A percentile compares a stretch with the other conserved stretches of the same genome.
phyloP scores from a whole-genome alignment of 2,113 vertebrate genomes.

The Chinchilla lanigera region DNA sequence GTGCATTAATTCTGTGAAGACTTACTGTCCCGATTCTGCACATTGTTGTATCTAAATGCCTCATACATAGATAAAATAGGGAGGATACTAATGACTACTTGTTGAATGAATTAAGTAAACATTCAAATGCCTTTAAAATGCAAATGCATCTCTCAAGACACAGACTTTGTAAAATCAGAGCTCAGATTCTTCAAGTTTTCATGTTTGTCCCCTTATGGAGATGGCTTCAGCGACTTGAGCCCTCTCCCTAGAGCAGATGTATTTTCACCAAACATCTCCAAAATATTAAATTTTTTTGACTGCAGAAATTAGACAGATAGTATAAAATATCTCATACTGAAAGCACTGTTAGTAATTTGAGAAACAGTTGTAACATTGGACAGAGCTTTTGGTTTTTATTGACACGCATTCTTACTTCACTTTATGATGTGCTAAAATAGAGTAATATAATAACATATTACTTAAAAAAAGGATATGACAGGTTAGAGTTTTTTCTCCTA shows the following conservation, averaged over 20 bases:
- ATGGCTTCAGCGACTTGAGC: background rate
- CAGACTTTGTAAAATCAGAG: background rate
- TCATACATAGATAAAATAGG: background rate
- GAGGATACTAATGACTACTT: background rate
- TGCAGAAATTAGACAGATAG: background rate
- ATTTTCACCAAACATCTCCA: background rate
- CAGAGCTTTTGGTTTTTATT: background rate
- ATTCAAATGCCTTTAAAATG: background rate
- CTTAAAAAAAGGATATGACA: background rate
- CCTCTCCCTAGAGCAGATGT: background rate
- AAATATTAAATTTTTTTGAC: background rate
- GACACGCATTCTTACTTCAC: background rate
- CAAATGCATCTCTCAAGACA: background rate
- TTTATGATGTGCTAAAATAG: background rate
- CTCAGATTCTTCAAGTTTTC: background rate
- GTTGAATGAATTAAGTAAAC: background rate
- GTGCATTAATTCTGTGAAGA: background rate
- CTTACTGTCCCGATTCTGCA: background rate
- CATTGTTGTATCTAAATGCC: background rate
- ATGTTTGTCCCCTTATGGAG: background rate
- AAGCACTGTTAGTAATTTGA: conserved; percentile 19
- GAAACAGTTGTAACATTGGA: conserved; percentile 9
- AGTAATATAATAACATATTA: background rate
- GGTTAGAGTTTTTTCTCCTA: background rate
- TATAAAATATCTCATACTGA: background rate